Base-by-base conservation (phyloP, 1,140 invertebrate genomes). In the Delia radicum region DNA sequence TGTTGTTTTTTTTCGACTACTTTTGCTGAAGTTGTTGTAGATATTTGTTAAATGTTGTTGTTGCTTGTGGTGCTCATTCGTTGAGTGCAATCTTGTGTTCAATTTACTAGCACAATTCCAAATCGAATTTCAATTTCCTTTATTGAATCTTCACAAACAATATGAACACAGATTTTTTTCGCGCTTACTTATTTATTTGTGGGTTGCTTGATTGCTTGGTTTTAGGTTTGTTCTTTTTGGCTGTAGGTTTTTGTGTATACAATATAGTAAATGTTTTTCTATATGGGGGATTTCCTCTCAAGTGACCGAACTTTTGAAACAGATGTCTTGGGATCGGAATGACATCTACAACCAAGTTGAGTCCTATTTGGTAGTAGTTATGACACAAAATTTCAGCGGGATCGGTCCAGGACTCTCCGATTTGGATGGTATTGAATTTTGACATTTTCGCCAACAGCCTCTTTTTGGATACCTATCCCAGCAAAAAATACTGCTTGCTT, bases 41-140 rank as follows among this genome's bases (percentile, higher is more conserved):
- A n/a, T n/a, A n/a, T n/a, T n/a, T n/a, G n/a, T n/a, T n/a, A n/a
- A n/a, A n/a, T n/a, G n/a, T n/a, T n/a, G n/a, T n/a, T n/a, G n/a
- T n/a, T n/a, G n/a, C n/a, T n/a, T n/a, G n/a, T n/a, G n/a, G n/a
- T n/a, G n/a, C n/a, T 15, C 62, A 65, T 31, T 24, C 55, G 73
- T 21, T 75, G 75, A 76, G 77, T 78, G 77, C 77, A 74, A 78
- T 78, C 73, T 78, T 78, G 55, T 78, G 77, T 78, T 76, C 77
- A 74, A 78, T 78, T 78, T 78, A 78, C 76, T 73, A 72, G 72
- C 72, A 73, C 42, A 55, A 69, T 73, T 74, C 37, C 71, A 75
- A 77, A 77, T 75, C 71, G 74, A 75, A 74, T 75, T 75, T 65
- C 77, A 75, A 77, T 75, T 77, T 77, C 72, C 69, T 75, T 77